Conservation (phyloP, 2,888 invertebrate genomes). For the Xestia ashworthii region DNA sequence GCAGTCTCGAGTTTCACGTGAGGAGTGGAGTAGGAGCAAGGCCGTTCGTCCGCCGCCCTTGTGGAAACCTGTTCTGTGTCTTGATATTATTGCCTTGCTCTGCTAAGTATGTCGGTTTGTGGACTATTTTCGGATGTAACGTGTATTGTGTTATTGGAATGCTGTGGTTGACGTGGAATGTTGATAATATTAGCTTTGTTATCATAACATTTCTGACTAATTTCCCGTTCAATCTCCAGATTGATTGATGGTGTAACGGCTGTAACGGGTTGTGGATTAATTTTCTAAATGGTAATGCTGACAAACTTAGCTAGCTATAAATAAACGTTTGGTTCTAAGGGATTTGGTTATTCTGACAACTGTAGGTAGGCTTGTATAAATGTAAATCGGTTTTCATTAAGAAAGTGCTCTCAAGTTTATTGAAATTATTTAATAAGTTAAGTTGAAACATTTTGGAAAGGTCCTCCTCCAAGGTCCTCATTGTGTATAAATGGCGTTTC, state of each 20-base stretch:
- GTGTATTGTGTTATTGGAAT: conserved; percentile 53
- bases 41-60: conserved; percentile 63
- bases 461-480: not conserved
- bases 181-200: conserved; percentile 49
- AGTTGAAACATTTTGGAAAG: conserved; percentile 3
- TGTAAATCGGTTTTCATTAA: conserved; percentile 17
- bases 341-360: conserved; percentile 15
- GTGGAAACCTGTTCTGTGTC: conserved; percentile 62
- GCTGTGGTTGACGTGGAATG: conserved; percentile 40
- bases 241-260: conserved; percentile 46
- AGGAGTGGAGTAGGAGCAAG: conserved; percentile 56
- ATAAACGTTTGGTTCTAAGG: not conserved
- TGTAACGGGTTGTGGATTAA: conserved; percentile 26
- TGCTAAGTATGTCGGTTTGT: conserved; percentile 39
- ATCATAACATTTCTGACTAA: conserved; percentile 29
- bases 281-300: conserved; percentile 40
- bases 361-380: conserved; percentile 4
- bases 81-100: conserved; percentile 55
- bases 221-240: conserved; percentile 46
- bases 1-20: conserved; percentile 58
- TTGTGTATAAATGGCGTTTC: not conserved
- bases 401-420: not conserved
- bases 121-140: conserved; percentile 52
- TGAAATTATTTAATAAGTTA: not conserved
- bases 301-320: conserved; percentile 14